These are phyloP conservation scores for Triplophysa yarkandensis DNA, from an alignment of 2,797 vertebrate genomes.

Conservation along the genomic window DNA sequence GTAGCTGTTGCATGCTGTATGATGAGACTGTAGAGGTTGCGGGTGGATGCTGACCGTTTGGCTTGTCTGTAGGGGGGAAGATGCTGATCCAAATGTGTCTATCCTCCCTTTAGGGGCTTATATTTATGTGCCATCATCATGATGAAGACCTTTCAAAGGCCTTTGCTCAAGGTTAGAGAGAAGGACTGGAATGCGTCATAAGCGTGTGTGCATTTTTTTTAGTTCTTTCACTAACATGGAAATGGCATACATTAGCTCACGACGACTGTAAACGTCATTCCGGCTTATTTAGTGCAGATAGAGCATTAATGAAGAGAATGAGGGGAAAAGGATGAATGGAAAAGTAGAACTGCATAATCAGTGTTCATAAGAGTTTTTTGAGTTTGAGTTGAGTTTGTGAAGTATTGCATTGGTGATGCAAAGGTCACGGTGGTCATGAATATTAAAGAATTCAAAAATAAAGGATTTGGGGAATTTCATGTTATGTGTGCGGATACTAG, in stretches of 20 bases:
- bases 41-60: neutral
- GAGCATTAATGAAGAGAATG: neutral
- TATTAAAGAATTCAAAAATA: too few relatives aligned
- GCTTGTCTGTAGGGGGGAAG: slow-evolving; percentile 10
- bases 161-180: neutral
- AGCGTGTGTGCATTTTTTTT: neutral
- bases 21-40: neutral
- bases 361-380: neutral
- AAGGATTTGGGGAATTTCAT: too few relatives aligned
- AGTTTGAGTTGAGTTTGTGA: too few relatives aligned
- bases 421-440: too few relatives aligned
- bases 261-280: slow-evolving; percentile 26
- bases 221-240: slow-evolving; percentile 53
- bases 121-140: slow-evolving; percentile 60
- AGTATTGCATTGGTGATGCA: too few relatives aligned
- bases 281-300: slow-evolving; percentile 29
- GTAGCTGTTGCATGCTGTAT: slow-evolving; percentile 63
- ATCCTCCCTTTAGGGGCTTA: neutral
- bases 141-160: slow-evolving; percentile 7
- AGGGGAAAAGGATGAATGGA: slow-evolving; percentile 14
- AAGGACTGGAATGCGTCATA: neutral
- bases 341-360: slow-evolving; percentile 10
- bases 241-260: slow-evolving; percentile 48
- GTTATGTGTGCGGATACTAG: too few relatives aligned
- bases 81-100: slow-evolving; percentile 11